phyloP scores from a whole-genome alignment of 2,113 vertebrate genomes.

The Variabilichromis moorii region DNA sequence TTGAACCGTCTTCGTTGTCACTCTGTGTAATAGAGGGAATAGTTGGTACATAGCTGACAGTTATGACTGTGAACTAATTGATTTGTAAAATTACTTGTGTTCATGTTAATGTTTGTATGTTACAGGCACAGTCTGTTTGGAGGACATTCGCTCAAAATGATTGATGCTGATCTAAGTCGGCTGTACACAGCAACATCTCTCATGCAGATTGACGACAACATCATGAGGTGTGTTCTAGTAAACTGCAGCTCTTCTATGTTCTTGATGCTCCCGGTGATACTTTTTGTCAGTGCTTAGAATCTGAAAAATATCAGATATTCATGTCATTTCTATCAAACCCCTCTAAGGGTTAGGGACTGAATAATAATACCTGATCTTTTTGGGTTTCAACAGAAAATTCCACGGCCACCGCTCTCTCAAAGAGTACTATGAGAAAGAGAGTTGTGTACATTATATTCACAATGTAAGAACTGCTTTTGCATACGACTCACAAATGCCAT shows the following conservation, averaged over 20 bases:
- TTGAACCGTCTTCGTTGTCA: fast-evolving
- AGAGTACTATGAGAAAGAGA: slow-evolving; percentile 97
- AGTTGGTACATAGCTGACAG: neutral
- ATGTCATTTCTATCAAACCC: neutral
- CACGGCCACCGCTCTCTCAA: slow-evolving; percentile 91
- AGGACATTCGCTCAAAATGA: slow-evolving; percentile 71
- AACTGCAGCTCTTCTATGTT: neutral
- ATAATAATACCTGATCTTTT: neutral
- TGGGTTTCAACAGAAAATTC: slow-evolving; percentile 80
- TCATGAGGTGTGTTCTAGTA: slow-evolving; percentile 83
- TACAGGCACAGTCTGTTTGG: slow-evolving; percentile 85
- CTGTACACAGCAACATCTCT: slow-evolving; percentile 95
- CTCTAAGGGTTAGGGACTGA: neutral
- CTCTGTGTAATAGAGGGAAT: neutral
- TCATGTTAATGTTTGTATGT: neutral
- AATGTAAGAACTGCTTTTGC: slow-evolving; percentile 71
- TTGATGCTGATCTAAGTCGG: slow-evolving; percentile 81
- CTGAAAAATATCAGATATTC: neutral
- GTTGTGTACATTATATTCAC: slow-evolving; percentile 92
- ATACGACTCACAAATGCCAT: neutral
- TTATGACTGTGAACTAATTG: neutral
- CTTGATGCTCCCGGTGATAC: neutral
- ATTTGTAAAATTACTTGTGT: neutral
- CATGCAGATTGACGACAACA: slow-evolving; percentile 94
- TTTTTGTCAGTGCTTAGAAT: neutral